phyloP scores from a whole-genome alignment of 2,888 invertebrate species.

The Leucozona laternaria region DNA sequence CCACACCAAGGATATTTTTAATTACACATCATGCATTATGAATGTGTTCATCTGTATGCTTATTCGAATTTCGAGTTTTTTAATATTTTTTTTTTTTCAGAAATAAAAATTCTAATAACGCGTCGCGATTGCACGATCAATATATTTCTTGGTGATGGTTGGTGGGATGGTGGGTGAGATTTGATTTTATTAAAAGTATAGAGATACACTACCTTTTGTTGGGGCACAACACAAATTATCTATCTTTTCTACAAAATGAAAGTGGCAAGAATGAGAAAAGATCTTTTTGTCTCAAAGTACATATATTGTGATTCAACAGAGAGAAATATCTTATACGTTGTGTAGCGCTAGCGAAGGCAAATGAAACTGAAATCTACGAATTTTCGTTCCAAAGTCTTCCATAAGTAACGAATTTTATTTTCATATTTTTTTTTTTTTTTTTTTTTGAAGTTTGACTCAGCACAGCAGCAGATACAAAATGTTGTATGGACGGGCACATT shows the following conservation, averaged over 20 bases:
- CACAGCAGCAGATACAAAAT: constrained; percentile 21
- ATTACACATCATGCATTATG: constrained; percentile 39
- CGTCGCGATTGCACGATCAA: constrained; percentile 43
- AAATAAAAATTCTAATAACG: constrained; percentile 37
- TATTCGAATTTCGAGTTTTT: no score
- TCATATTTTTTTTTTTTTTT: background rate
- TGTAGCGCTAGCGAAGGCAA: constrained; percentile 50
- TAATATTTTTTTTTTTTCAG: constrained; percentile 14
- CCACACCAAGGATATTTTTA: constrained; percentile 15
- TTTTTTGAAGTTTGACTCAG: constrained; percentile 11
- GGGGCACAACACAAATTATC: constrained; percentile 10
- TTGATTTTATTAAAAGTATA: constrained; percentile 31
- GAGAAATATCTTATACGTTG: constrained; percentile 47
- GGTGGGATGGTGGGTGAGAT: constrained; percentile 39
- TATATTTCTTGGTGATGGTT: constrained; percentile 16
- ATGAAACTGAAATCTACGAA: constrained; percentile 73
- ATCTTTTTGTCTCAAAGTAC: constrained; percentile 28
- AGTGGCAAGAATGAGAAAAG: constrained; percentile 33
- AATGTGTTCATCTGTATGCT: background rate
- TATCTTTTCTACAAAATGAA: constrained; percentile 35
- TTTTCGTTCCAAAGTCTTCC: constrained; percentile 53
- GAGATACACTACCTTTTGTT: constrained; percentile 56
- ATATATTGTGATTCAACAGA: background rate
- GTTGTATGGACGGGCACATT: background rate
- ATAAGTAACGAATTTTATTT: constrained; percentile 34